Evolutionary conservation across 2,113 vertebrate genomes (phyloP).

Genomic region (Tichodroma muraria): DNA sequence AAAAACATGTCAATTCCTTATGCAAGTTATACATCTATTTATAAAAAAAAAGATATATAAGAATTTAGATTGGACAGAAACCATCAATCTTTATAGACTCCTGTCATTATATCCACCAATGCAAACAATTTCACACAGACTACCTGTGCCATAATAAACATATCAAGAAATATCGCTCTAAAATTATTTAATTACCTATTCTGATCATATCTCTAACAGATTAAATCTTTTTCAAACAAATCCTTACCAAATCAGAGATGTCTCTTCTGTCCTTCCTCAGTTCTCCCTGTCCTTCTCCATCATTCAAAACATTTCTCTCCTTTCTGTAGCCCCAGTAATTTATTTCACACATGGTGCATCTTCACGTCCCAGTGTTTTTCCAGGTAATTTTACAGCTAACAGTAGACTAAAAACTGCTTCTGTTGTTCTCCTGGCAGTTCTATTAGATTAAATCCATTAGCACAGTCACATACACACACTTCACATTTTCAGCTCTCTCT

Average conservation of each 20-base stretch:
- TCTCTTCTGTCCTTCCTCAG: neutral
- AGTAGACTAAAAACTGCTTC: neutral
- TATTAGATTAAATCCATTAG: slow-evolving; percentile 4
- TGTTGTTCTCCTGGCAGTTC: neutral
- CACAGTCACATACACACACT: neutral
- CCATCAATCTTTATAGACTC: neutral
- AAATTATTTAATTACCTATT: neutral
- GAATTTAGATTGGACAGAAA: neutral
- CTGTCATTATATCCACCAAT: neutral
- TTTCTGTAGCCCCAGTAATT: neutral
- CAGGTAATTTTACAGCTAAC: neutral
- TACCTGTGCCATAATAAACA: neutral
- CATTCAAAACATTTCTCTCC: neutral
- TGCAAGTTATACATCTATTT: neutral
- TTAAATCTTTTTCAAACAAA: neutral
- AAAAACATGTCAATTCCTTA: neutral
- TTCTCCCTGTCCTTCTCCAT: neutral
- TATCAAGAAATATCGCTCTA: neutral
- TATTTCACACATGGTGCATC: neutral
- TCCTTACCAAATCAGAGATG: neutral
- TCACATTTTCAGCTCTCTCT: neutral
- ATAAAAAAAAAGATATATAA: neutral
- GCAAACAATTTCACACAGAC: neutral
- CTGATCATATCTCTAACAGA: neutral
- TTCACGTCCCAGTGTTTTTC: neutral